These are phyloP conservation scores for Pelosia muscerda DNA, from an alignment of 2,888 invertebrate species.

Conservation along the genomic window DNA sequence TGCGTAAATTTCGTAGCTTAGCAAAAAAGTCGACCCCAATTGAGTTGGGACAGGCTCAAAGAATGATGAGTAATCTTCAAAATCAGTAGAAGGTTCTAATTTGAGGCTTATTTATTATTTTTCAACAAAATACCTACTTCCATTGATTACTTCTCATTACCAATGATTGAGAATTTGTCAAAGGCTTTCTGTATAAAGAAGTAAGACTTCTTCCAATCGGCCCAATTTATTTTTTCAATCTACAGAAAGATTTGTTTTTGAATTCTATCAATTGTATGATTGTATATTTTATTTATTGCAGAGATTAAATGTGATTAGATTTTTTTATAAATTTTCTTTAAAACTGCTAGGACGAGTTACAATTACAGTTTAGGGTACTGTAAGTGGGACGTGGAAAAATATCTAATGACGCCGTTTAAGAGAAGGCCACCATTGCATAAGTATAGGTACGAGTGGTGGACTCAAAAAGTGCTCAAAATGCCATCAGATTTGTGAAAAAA, in stretches of 20 bases:
- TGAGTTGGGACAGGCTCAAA: too few relatives aligned
- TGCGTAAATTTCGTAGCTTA: too few relatives aligned
- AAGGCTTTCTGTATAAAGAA: slow-evolving; percentile 7
- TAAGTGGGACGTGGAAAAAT: too few relatives aligned
- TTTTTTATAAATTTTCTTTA: background rate
- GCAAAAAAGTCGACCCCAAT: too few relatives aligned
- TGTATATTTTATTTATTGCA: background rate
- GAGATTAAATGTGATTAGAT: background rate
- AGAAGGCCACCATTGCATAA: too few relatives aligned
- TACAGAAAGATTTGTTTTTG: background rate
- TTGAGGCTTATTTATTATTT: background rate
- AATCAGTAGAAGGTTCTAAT: background rate
- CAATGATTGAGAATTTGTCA: slow-evolving; percentile 9
- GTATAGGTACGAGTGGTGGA: too few relatives aligned
- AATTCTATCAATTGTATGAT: too few relatives aligned
- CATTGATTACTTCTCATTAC: slow-evolving; percentile 2
- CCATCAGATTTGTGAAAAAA: too few relatives aligned
- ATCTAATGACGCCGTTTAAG: too few relatives aligned
- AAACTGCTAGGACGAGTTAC: too few relatives aligned
- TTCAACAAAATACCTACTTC: background rate
- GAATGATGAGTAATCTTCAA: background rate
- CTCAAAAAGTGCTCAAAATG: too few relatives aligned
- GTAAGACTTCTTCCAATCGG: background rate
- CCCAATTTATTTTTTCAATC: slow-evolving; percentile 1
- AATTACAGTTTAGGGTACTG: too few relatives aligned